A percentile compares a stretch with the other conserved stretches of the same genome.
Evolutionary conservation across 2,113 vertebrate species (phyloP).

Genomic region (Galeopterus variegatus): DNA sequence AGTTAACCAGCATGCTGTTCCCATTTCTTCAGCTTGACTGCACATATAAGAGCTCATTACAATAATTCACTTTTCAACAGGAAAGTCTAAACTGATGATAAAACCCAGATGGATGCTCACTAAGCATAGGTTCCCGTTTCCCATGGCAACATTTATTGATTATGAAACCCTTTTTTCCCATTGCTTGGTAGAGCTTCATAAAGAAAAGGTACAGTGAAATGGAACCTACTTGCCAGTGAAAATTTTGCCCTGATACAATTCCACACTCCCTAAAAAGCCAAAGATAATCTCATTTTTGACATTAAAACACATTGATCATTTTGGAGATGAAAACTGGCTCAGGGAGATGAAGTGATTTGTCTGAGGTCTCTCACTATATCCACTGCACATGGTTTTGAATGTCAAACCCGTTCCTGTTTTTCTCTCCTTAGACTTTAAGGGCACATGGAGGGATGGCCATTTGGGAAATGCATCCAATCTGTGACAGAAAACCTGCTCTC

Average conservation of each 20-base stretch:
- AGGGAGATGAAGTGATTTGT: background rate
- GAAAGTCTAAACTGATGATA: conserved; percentile 14
- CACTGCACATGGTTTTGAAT: background rate
- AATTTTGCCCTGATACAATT: background rate
- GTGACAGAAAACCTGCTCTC: background rate
- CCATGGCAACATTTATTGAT: background rate
- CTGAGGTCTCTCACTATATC: background rate
- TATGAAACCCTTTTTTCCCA: background rate
- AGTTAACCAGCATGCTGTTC: background rate
- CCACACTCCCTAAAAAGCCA: background rate
- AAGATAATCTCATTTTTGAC: background rate
- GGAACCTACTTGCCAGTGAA: background rate
- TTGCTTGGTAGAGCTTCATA: background rate
- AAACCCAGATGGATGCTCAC: background rate
- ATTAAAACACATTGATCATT: background rate
- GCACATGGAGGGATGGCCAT: accelerated
- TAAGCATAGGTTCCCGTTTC: background rate
- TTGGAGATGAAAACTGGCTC: background rate
- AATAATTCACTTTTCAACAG: conserved; percentile 27
- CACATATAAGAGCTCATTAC: background rate
- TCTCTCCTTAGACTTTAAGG: background rate
- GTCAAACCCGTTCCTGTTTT: background rate
- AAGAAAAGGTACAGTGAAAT: background rate
- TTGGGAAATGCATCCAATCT: background rate
- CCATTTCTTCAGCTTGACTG: conserved; percentile 20